Conservation (phyloP, 2,113 vertebrate species). For the Ancistrus triradiatus region DNA sequence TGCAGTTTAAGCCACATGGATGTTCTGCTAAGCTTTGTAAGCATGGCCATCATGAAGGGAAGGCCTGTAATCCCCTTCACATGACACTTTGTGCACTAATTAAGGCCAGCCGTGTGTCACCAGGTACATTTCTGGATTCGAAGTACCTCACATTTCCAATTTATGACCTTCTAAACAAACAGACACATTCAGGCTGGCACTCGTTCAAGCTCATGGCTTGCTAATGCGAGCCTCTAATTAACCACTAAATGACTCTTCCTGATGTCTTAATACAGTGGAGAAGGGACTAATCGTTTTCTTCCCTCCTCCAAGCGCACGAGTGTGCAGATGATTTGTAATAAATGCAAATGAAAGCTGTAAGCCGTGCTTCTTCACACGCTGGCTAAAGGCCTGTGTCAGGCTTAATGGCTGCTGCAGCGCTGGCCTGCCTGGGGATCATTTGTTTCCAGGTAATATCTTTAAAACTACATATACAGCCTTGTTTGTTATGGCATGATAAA, state of each 20-base stretch:
- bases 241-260: slow-evolving; percentile 95
- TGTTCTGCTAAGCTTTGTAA: too few species aligned
- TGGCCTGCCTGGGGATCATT: slow-evolving; percentile 77
- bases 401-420: slow-evolving; percentile 79
- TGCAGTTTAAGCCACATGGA: too few species aligned
- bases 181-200: slow-evolving; percentile 17
- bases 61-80: too few species aligned
- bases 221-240: slow-evolving; percentile 95
- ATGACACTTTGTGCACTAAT: neutral
- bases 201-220: slow-evolving; percentile 58
- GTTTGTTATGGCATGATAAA: slow-evolving; percentile 58
- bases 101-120: neutral
- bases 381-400: slow-evolving; percentile 77
- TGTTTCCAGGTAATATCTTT: slow-evolving; percentile 89
- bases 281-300: slow-evolving; percentile 90
- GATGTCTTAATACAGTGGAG: slow-evolving; percentile 93
- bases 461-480: slow-evolving; percentile 85
- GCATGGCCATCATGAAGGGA: too few species aligned
- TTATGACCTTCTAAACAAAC: slow-evolving; percentile 29
- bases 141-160: neutral
- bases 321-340: slow-evolving; percentile 91
- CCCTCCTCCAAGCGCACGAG: slow-evolving; percentile 76
- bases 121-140: neutral
- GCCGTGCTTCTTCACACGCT: slow-evolving; percentile 85
- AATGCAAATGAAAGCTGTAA: slow-evolving; percentile 91